phyloP scores from a whole-genome alignment of 2,797 vertebrate genomes.

The Antrozous pallidus region DNA sequence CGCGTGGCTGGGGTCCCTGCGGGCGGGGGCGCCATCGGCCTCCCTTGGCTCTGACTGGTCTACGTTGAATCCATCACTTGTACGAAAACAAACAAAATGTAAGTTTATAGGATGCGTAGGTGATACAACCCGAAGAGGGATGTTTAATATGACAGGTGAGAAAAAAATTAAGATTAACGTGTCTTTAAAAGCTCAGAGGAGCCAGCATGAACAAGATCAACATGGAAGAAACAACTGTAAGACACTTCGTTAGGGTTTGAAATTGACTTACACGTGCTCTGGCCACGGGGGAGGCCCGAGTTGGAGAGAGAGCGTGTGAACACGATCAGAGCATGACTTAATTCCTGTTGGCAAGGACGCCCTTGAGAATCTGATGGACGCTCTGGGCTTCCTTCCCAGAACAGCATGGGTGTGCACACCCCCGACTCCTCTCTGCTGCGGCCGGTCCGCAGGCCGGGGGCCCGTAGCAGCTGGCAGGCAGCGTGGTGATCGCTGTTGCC shows the following conservation, averaged over 20 bases:
- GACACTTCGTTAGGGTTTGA: not conserved
- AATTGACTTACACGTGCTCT: not conserved
- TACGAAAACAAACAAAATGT: not conserved
- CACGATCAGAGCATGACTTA: not conserved
- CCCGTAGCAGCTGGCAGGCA: not conserved
- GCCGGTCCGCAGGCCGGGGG: not conserved
- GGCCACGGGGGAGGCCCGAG: not conserved
- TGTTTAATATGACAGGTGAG: not conserved
- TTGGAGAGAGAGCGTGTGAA: not conserved
- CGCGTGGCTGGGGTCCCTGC: accelerated
- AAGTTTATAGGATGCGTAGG: not conserved
- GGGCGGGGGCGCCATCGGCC: not conserved
- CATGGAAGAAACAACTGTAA: not conserved
- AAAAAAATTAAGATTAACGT: not conserved
- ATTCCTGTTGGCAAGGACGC: not conserved
- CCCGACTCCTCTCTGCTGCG: accelerated
- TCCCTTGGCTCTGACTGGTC: not conserved
- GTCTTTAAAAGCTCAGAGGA: not conserved
- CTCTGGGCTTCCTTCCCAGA: not conserved
- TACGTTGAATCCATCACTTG: not conserved
- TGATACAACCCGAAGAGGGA: not conserved
- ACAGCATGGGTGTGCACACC: accelerated
- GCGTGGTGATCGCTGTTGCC: accelerated
- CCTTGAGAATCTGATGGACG: not conserved
- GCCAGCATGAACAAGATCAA: not conserved